These are phyloP conservation scores for Cryptoprocta ferox DNA, from an alignment of 2,797 vertebrate genomes.

Conservation along the genomic window DNA sequence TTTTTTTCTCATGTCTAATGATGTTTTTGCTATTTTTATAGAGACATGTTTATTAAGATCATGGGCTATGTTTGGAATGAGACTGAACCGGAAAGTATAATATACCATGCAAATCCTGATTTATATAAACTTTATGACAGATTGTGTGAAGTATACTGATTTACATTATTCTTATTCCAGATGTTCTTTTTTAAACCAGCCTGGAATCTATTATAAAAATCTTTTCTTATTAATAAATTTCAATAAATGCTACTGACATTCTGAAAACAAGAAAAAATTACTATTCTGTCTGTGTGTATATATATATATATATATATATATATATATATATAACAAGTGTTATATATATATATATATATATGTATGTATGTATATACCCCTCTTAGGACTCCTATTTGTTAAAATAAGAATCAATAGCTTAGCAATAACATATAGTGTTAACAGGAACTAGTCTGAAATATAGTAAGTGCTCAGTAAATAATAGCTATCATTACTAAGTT, in stretches of 20 bases:
- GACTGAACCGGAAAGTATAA: not conserved
- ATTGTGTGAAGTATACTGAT: not conserved
- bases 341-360: not conserved
- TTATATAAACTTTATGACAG: not conserved
- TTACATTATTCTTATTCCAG: not conserved
- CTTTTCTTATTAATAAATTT: not conserved
- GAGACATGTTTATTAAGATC: not conserved
- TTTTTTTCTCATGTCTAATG: not conserved
- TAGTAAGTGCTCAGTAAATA: not conserved
- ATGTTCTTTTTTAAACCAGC: not conserved
- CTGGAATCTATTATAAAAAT: not conserved
- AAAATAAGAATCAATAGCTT: not conserved
- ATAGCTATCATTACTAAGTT: not conserved
- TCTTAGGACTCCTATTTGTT: not conserved
- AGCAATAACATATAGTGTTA: not conserved
- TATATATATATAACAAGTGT: not conserved
- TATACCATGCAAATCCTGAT: not conserved
- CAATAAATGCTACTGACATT: not conserved
- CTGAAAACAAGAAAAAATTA: not conserved
- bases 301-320: not conserved
- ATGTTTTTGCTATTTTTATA: not conserved
- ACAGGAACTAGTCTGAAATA: not conserved
- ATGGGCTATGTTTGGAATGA: not conserved
- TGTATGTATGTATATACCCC: not conserved
- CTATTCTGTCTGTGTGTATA: not conserved